Percentiles rank a stretch among this genome's conserved stretches.
phyloP scores from a whole-genome alignment of 2,797 vertebrate genomes.

The Anguilla megastoma region DNA sequence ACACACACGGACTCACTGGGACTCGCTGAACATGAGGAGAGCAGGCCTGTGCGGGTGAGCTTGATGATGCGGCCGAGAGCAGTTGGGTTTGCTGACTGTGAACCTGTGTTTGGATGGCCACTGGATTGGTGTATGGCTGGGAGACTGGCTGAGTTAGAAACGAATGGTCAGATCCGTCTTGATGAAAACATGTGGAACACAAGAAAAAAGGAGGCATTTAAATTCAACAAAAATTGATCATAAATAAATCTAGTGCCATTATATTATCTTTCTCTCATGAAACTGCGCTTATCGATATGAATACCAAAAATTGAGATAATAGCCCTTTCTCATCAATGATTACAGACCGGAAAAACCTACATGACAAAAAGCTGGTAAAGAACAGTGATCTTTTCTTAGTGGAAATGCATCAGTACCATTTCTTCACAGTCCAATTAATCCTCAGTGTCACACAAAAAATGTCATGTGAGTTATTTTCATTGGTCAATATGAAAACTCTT shows the following conservation, averaged over 20 bases:
- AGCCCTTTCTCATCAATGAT: background rate
- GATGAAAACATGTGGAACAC: slow-evolving; percentile 57
- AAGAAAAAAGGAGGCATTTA: background rate
- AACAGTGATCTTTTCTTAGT: background rate
- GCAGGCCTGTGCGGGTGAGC: slow-evolving; percentile 64
- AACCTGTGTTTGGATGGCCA: slow-evolving; percentile 72
- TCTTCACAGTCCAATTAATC: background rate
- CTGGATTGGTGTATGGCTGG: slow-evolving; percentile 65
- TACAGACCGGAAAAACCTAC: background rate
- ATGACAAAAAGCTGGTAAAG: background rate
- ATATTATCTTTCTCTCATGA: background rate
- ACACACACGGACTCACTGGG: slow-evolving; percentile 74
- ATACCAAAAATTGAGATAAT: background rate
- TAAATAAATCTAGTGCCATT: background rate
- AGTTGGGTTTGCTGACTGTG: slow-evolving; percentile 73
- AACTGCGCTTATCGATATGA: background rate
- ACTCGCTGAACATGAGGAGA: slow-evolving; percentile 85
- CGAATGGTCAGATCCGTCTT: slow-evolving; percentile 52
- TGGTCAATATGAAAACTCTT: background rate
- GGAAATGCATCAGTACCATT: background rate
- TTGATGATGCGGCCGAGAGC: slow-evolving; percentile 66
- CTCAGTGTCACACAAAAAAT: background rate
- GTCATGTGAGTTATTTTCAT: background rate
- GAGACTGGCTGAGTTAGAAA: slow-evolving; percentile 51
- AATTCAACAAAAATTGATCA: background rate